Conservation (phyloP, 2,888 invertebrate genomes). For the Hymenopus coronatus region DNA sequence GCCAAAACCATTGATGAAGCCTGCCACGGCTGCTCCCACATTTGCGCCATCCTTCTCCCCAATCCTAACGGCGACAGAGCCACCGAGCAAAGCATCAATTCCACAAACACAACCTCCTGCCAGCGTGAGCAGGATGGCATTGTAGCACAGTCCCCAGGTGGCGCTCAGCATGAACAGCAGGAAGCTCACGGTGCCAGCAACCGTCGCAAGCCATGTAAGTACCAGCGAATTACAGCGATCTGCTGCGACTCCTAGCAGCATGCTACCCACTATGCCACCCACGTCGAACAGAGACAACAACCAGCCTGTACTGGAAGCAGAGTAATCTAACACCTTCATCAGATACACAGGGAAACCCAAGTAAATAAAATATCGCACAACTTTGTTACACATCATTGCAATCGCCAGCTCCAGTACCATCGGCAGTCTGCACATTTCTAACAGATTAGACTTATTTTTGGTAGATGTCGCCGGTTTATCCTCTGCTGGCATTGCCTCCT, state of each 20-base stretch:
- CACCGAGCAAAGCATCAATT: slow-evolving; percentile 48
- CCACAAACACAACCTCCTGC: slow-evolving; percentile 50
- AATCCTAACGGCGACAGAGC: slow-evolving; percentile 48
- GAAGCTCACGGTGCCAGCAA: slow-evolving; percentile 29
- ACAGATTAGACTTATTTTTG: slow-evolving; percentile 20
- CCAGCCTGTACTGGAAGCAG: slow-evolving; percentile 46
- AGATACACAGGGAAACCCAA: slow-evolving; percentile 52
- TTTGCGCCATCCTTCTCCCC: slow-evolving; percentile 48
- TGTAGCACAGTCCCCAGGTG: slow-evolving; percentile 44
- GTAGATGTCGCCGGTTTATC: background rate
- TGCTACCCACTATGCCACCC: slow-evolving; percentile 50
- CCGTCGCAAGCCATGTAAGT: slow-evolving; percentile 42
- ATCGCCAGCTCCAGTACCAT: slow-evolving; percentile 47
- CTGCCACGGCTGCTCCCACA: slow-evolving; percentile 48
- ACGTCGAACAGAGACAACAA: slow-evolving; percentile 50
- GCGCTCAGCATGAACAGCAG: slow-evolving; percentile 45
- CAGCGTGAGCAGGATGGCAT: slow-evolving; percentile 45
- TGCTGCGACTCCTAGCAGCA: slow-evolving; percentile 46
- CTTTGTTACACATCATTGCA: slow-evolving; percentile 49
- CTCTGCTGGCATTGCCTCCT: slow-evolving; percentile 33
- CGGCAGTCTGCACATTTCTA: slow-evolving; percentile 44
- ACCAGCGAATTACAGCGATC: slow-evolving; percentile 44
- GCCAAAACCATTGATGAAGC: slow-evolving; percentile 50
- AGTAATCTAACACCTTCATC: slow-evolving; percentile 45
- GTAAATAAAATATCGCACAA: slow-evolving; percentile 50